phyloP scores from a whole-genome alignment of 2,797 vertebrate genomes.

The Pangasius sanitwongsei region DNA sequence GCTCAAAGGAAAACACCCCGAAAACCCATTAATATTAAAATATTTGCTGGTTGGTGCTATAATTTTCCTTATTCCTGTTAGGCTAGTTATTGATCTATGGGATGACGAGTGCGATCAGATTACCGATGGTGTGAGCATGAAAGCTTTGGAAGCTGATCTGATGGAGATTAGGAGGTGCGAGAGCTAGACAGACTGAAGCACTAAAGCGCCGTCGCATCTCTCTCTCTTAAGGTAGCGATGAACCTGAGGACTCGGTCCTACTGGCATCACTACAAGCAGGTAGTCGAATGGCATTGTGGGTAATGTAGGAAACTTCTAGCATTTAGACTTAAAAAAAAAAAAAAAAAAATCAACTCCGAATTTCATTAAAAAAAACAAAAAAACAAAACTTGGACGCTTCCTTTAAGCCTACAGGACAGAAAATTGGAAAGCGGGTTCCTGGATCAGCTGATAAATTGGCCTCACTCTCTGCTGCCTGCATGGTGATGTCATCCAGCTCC shows the following conservation, averaged over 20 bases:
- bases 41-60: neutral
- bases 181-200: neutral
- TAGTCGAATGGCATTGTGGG: neutral
- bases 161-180: neutral
- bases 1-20: neutral
- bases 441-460: neutral
- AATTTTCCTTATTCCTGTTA: neutral
- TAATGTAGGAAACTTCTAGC: neutral
- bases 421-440: neutral
- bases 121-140: neutral
- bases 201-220: neutral
- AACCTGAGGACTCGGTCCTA: neutral
- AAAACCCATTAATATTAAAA: neutral
- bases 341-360: too few species aligned
- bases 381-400: neutral
- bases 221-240: neutral
- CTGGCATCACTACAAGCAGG: neutral
- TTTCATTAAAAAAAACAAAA: too few species aligned
- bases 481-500: conserved; percentile 93
- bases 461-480: conserved; percentile 95
- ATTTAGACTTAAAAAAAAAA: neutral
- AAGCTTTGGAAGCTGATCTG: neutral
- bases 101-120: neutral
- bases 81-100: too few species aligned
- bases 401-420: neutral